Conservation (phyloP, 2,888 invertebrate genomes). For the Odontocerum albicorne region DNA sequence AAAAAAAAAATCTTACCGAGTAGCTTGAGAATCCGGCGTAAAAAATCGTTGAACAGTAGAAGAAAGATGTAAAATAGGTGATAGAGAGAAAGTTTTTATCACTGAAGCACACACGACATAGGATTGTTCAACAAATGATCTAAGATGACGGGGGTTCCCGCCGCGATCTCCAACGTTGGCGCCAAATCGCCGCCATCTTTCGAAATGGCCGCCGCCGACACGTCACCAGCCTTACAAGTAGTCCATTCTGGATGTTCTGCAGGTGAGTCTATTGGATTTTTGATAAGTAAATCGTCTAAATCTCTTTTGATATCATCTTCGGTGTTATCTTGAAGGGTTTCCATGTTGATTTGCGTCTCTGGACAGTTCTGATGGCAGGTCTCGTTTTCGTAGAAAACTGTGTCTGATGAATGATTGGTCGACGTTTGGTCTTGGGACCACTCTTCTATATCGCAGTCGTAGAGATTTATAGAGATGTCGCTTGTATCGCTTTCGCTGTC, state of each 20-base stretch:
- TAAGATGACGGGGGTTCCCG: slow-evolving; percentile 51
- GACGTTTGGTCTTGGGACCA: slow-evolving; percentile 13
- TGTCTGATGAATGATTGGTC: slow-evolving; percentile 9
- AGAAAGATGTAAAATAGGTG: not conserved
- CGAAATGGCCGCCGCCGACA: slow-evolving; percentile 10
- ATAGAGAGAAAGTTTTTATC: slow-evolving; percentile 16
- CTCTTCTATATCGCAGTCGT: slow-evolving; percentile 28
- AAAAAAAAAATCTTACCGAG: not conserved
- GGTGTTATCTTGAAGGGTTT: slow-evolving; percentile 1
- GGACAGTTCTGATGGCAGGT: slow-evolving; percentile 10
- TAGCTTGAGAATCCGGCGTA: not conserved
- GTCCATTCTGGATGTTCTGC: not conserved
- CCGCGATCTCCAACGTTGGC: slow-evolving; percentile 43
- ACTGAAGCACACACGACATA: slow-evolving; percentile 46
- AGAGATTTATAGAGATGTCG: slow-evolving; percentile 27
- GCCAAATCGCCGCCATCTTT: slow-evolving; percentile 23
- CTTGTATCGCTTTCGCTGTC: slow-evolving; percentile 33
- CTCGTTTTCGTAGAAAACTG: slow-evolving; percentile 22
- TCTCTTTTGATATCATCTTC: not conserved
- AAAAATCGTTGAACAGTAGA: not conserved
- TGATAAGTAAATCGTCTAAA: not conserved
- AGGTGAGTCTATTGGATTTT: not conserved
- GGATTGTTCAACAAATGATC: slow-evolving; percentile 53
- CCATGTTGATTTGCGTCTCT: slow-evolving; percentile 6
- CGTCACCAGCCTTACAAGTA: not conserved